Percentiles rank a stretch among this genome's conserved stretches.
phyloP scores from a whole-genome alignment of 2,797 vertebrate species.

The Paramormyrops hopkinsi region DNA sequence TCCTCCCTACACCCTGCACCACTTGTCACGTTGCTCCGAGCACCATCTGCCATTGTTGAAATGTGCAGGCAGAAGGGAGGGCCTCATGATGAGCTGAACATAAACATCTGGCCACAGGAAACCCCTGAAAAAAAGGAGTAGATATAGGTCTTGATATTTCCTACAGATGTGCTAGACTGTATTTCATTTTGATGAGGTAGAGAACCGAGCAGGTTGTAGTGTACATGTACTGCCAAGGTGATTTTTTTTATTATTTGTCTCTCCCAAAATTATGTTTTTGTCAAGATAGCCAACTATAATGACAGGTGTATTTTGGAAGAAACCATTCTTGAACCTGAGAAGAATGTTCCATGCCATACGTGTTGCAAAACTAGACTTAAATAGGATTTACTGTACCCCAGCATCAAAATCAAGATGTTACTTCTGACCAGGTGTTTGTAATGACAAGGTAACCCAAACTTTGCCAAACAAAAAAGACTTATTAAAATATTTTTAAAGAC shows the following conservation, averaged over 20 bases:
- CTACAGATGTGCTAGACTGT: not conserved
- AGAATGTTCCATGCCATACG: not conserved
- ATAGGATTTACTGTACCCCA: not conserved
- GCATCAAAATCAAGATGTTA: not conserved
- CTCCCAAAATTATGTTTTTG: slow-evolving; percentile 1
- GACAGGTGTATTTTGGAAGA: not conserved
- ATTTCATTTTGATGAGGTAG: slow-evolving; percentile 7
- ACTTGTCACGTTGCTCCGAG: slow-evolving; percentile 36
- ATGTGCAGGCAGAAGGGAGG: slow-evolving; percentile 17
- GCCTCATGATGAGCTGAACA: not conserved
- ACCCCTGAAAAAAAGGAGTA: not conserved
- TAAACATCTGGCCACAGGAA: slow-evolving; percentile 13
- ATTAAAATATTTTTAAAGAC: slow-evolving; percentile 1
- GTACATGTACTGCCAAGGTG: not conserved
- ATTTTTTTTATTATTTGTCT: not conserved
- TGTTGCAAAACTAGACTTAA: not conserved
- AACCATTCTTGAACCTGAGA: not conserved
- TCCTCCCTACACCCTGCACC: slow-evolving; percentile 29
- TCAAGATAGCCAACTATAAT: not conserved
- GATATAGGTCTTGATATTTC: not conserved
- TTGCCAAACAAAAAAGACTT: not conserved
- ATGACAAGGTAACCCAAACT: not conserved
- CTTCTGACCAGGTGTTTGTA: not conserved
- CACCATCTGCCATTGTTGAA: slow-evolving; percentile 33
- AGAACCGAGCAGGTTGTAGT: not conserved